Evolutionary conservation across 2,888 invertebrate species (phyloP).

Genomic region (Epiblema foenella): DNA sequence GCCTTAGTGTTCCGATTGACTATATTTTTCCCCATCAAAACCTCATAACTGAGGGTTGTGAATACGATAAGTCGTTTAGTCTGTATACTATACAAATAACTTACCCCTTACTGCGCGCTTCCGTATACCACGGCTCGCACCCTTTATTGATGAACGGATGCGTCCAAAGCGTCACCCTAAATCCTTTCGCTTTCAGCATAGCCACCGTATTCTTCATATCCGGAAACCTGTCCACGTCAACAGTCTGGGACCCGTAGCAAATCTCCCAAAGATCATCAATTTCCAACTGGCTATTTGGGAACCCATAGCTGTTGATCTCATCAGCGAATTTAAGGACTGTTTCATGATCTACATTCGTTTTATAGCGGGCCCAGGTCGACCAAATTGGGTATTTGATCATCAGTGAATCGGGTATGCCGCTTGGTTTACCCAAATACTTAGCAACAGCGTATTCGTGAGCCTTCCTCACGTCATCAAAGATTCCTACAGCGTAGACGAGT

Average conservation of each 20-base stretch:
- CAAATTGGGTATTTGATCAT: slow-evolving; percentile 87
- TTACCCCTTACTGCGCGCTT: slow-evolving; percentile 75
- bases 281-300: slow-evolving; percentile 84
- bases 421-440: slow-evolving; percentile 85
- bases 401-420: slow-evolving; percentile 80
- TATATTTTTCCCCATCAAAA: too few relatives aligned
- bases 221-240: slow-evolving; percentile 82
- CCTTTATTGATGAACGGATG: slow-evolving; percentile 87
- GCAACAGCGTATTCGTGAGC: slow-evolving; percentile 86
- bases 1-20: too few relatives aligned
- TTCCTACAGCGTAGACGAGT: slow-evolving; percentile 86
- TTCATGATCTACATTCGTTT: slow-evolving; percentile 79
- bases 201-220: slow-evolving; percentile 79
- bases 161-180: slow-evolving; percentile 86
- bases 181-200: slow-evolving; percentile 73
- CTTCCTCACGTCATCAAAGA: slow-evolving; percentile 81
- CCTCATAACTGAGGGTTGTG: too few relatives aligned
- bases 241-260: slow-evolving; percentile 85
- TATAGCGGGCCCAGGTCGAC: slow-evolving; percentile 88
- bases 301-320: slow-evolving; percentile 78
- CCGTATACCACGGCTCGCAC: slow-evolving; percentile 81
- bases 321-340: slow-evolving; percentile 79
- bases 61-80: too few relatives aligned
- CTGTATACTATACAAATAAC: slow-evolving; percentile 48
- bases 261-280: slow-evolving; percentile 88